A percentile compares a stretch with the other conserved stretches of the same genome.
Conservation (phyloP, 2,888 invertebrate species). For the Digitonthophagus gazella region DNA sequence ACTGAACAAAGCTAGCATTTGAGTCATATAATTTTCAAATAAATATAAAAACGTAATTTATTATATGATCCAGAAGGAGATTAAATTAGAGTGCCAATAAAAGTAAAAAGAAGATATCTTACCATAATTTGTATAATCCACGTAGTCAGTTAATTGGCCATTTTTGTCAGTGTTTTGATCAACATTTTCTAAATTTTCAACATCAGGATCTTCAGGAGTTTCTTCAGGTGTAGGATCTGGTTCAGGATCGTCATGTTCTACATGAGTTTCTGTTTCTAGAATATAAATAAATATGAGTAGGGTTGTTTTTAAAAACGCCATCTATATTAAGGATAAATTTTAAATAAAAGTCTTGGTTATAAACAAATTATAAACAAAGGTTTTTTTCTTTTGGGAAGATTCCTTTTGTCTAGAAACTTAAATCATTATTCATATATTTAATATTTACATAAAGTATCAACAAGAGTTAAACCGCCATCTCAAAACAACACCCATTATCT, state of each 20-base stretch:
- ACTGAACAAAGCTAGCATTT: background rate
- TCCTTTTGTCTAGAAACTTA: too few species aligned
- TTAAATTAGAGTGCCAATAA: background rate
- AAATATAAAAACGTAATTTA: background rate
- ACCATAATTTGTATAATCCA: conserved; percentile 34
- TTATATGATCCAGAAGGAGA: background rate
- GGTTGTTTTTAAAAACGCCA: background rate
- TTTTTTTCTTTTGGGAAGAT: too few species aligned
- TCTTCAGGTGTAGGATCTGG: conserved; percentile 1
- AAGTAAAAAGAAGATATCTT: conserved; percentile 15
- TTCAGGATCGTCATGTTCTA: conserved; percentile 2
- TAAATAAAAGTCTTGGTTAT: too few species aligned
- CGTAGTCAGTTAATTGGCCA: conserved; percentile 25
- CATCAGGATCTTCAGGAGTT: conserved; percentile 3
- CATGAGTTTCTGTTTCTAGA: background rate
- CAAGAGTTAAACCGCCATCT: too few species aligned
- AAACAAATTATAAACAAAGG: too few species aligned
- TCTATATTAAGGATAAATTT: background rate
- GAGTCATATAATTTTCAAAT: too few species aligned
- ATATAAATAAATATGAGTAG: background rate
- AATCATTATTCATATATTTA: too few species aligned
- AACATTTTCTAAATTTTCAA: background rate
- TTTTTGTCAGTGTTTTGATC: background rate
- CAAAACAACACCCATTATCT: too few species aligned
- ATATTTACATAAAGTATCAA: too few species aligned